Base-by-base conservation (phyloP, 1,140 invertebrate species). In the Probaryconus sp. region DNA sequence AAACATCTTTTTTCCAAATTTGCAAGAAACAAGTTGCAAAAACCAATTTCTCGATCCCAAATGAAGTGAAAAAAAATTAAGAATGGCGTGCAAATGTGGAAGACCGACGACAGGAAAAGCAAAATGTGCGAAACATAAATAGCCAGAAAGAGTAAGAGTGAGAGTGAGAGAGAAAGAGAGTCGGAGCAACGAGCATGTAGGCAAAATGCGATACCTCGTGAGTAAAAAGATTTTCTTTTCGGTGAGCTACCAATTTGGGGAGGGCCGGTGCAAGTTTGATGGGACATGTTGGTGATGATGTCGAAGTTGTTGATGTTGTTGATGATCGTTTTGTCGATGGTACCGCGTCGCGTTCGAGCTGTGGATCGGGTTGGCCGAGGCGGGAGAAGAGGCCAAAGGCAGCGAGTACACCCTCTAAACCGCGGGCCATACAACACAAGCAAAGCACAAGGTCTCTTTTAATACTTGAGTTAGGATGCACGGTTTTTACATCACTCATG, bases 351-450 rank as follows among this genome's bases (percentile, higher is more conserved):
- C 81, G 81, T 82, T 85, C 79, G 83, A 83, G 61, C 80, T 84
- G 79, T 87, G 85, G 82, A 86, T 87, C 73, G 85, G 85, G 80
- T 86, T 85, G 81, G 60, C 78, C 77, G 81, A 81, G 77, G 80
- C 79, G 65, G 83, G 83, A 80, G 84, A 83, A 80, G 84, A 77
- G 69, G 80, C 84, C 86, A 88, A 80, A 83, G 88, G 88, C 81
- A 89, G 87, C 84, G 88, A 88, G 84, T 89, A 89, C 80, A 89
- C 88, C 84, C 87, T 87, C 88, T 89, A 83, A 78, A 78, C 70
- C 72, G 80, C 79, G 82, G 72, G 61, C 85, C 84, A 88, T 86
- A 85, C 85, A 88, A 87, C 84, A 86, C 83, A 87, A 87, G 85
- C 85, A 84, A 88, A 87, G 85, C 83, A 84, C 79, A 83, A 82